Evolutionary conservation across 30 jellyfish, hydroid and myxozoan genomes (phyloP).

Genomic region (Turritopsis dohrnii): DNA sequence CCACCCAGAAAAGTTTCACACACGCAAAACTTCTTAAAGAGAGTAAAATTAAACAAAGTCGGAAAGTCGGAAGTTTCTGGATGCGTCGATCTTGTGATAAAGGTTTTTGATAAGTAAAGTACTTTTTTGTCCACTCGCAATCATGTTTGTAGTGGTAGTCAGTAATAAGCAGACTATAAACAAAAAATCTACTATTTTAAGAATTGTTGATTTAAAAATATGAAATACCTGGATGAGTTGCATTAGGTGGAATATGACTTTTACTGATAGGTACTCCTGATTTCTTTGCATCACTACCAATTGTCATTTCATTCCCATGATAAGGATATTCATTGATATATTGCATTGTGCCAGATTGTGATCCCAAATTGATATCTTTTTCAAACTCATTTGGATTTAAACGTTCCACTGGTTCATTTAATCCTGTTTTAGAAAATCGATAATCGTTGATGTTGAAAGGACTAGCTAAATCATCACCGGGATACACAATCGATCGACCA

Average conservation of each 20-base stretch:
- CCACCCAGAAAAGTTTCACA: too few species aligned
- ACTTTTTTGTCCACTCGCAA: too few species aligned
- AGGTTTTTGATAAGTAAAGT: too few species aligned
- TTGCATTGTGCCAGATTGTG: neutral
- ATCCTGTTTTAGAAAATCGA: neutral
- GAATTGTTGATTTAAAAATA: neutral
- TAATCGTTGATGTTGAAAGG: neutral
- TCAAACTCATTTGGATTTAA: conserved; percentile 11
- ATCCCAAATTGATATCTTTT: neutral
- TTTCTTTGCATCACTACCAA: conserved; percentile 3
- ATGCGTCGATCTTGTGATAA: too few species aligned
- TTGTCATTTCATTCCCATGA: neutral
- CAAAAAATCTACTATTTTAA: neutral
- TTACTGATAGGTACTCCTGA: conserved; percentile 22
- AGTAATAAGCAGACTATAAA: too few species aligned
- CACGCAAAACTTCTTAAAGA: too few species aligned
- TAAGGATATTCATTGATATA: neutral
- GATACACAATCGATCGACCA: neutral
- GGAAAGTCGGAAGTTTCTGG: too few species aligned
- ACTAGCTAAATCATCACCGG: neutral
- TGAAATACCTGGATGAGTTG: conserved; percentile 20
- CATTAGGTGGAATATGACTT: conserved; percentile 16
- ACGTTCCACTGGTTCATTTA: conserved; percentile 12
- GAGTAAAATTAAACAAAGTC: too few species aligned
- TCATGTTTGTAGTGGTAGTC: too few species aligned